Evolutionary conservation across 2,888 invertebrate genomes (phyloP).

Genomic region (Endotricha flammealis): DNA sequence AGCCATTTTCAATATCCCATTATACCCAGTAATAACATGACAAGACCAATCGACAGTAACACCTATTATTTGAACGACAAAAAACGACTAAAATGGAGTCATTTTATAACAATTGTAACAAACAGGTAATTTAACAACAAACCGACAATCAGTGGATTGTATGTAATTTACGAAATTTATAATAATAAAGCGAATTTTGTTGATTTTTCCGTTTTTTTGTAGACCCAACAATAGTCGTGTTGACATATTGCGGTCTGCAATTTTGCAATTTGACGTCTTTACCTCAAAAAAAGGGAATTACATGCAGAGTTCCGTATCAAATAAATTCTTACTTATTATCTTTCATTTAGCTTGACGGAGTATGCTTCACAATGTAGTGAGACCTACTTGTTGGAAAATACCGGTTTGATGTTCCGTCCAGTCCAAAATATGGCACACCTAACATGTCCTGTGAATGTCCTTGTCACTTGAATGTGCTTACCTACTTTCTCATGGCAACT

Average conservation of each 20-base stretch:
- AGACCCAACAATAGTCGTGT: slow-evolving; percentile 62
- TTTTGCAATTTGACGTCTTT: slow-evolving; percentile 56
- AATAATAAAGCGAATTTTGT: slow-evolving; percentile 64
- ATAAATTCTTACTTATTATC: too few species aligned
- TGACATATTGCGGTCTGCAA: slow-evolving; percentile 69
- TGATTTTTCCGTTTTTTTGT: slow-evolving; percentile 45
- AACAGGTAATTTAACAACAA: slow-evolving; percentile 70
- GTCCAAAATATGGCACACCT: too few species aligned
- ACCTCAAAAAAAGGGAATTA: slow-evolving; percentile 24
- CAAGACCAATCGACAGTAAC: slow-evolving; percentile 52
- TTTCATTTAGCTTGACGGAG: too few species aligned
- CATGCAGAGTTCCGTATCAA: too few species aligned
- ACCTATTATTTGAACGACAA: slow-evolving; percentile 64
- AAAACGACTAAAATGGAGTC: slow-evolving; percentile 64
- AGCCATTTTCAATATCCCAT: too few species aligned
- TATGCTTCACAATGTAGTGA: too few species aligned
- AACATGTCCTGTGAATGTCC: too few species aligned
- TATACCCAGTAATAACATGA: slow-evolving; percentile 66
- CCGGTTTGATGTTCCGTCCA: too few species aligned
- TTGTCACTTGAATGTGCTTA: too few species aligned
- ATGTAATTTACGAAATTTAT: slow-evolving; percentile 70
- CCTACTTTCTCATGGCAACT: too few species aligned
- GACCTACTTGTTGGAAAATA: too few species aligned
- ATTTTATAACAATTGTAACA: slow-evolving; percentile 64
- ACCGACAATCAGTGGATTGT: slow-evolving; percentile 65